Evolutionary conservation across 2,113 vertebrate species (phyloP).

Genomic region (Acrocephalus kingi): DNA sequence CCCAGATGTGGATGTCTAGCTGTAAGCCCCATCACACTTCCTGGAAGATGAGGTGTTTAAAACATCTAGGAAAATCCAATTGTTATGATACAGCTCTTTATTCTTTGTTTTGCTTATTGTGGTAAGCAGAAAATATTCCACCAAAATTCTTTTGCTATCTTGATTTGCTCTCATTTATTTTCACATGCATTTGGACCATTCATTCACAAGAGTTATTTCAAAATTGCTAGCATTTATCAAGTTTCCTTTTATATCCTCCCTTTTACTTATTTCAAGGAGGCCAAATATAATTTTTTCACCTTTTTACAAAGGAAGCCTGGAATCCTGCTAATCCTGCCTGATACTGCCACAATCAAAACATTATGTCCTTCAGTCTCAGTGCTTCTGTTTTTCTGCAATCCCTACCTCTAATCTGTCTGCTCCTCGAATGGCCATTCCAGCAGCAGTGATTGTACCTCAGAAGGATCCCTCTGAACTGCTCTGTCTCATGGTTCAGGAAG

Average conservation of each 20-base stretch:
- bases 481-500: accelerated
- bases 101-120: not conserved
- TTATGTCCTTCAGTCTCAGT: not conserved
- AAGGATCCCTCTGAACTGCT: not conserved
- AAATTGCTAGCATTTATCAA: not conserved
- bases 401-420: not conserved
- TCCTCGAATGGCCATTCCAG: not conserved
- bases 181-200: not conserved
- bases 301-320: not conserved
- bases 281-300: slow-evolving; percentile 4
- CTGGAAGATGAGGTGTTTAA: not conserved
- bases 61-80: not conserved
- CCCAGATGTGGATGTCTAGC: not conserved
- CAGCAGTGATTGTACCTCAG: not conserved
- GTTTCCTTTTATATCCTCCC: not conserved
- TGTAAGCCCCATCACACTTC: not conserved
- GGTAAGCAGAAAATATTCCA: slow-evolving; percentile 29
- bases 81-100: not conserved
- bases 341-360: not conserved
- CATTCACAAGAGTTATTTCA: not conserved
- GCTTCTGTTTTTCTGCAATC: not conserved
- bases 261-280: not conserved
- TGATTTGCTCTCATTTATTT: not conserved
- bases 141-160: not conserved
- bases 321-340: not conserved